These are phyloP conservation scores for Chamaea fasciata DNA, from an alignment of 2,113 vertebrate genomes.

Conservation along the genomic window DNA sequence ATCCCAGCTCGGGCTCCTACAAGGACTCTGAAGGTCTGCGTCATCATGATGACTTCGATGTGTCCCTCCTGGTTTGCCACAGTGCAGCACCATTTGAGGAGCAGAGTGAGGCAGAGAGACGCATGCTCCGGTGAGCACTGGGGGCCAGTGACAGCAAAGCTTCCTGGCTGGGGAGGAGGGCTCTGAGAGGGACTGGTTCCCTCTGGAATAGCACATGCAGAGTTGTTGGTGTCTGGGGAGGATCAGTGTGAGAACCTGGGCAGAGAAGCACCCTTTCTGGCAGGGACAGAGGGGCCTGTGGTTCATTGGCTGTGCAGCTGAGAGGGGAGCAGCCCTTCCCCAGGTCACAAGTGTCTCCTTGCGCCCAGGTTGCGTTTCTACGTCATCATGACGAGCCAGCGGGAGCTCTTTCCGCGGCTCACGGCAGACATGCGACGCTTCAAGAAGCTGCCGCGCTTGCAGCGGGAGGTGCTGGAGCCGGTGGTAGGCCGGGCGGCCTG, in stretches of 20 bases:
- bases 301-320: background rate
- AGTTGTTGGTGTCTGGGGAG: background rate
- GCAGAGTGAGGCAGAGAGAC: slow-evolving; percentile 91
- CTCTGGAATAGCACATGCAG: background rate
- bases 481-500: slow-evolving; percentile 38
- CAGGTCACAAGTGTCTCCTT: background rate
- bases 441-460: slow-evolving; percentile 86
- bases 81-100: slow-evolving; percentile 92
- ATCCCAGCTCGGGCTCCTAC: slow-evolving; percentile 88
- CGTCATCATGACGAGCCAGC: slow-evolving; percentile 95
- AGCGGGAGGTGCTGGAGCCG: slow-evolving; percentile 79
- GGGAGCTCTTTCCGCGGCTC: slow-evolving; percentile 93
- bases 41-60: slow-evolving; percentile 96
- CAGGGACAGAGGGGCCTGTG: background rate
- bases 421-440: slow-evolving; percentile 92
- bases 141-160: background rate
- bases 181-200: background rate
- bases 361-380: slow-evolving; percentile 86
- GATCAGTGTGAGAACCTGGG: background rate
- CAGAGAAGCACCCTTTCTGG: background rate
- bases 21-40: slow-evolving; percentile 91
- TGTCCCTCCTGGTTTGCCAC: slow-evolving; percentile 94
- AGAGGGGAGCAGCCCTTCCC: background rate
- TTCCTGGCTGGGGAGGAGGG: background rate
- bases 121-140: slow-evolving; percentile 82